Base-by-base conservation (phyloP, 1,140 invertebrate genomes). In the Coboldia fuscipes region DNA sequence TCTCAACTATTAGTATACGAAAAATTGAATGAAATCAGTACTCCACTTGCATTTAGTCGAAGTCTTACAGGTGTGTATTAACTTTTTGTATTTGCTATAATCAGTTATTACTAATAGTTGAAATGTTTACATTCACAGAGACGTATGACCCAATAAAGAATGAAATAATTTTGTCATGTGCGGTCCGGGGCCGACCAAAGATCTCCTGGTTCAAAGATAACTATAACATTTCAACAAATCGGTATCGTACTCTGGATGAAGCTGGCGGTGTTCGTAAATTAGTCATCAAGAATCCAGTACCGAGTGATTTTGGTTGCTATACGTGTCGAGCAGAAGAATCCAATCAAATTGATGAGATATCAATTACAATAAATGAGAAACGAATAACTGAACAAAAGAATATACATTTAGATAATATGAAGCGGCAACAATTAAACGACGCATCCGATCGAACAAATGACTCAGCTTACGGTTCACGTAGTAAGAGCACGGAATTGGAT, bases 131-230 rank as follows among this genome's bases (percentile, higher is more conserved):
- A 31, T 31, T 31, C 28, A 61, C 53, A 61, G 70, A 60, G 41
- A 46, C 46, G 19, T 61, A 51, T 36, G 51, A 50, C 44, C 44
- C 43, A 7, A 41, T 42, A 10, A 44, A 47, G 10, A 64, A 72
- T 43, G 66, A 73, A 45, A 50, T 75, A 18, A 50, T 62, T 10
- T 47, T 80, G 21, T 69, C 75, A 43, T 76, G 73, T 39, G 54
- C 61, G 33, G 58, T 77, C 2, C 59, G 60, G 33, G 67, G 65
- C 23, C 53, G 64, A 37, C 68, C 74, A 10, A 57, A 47, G 15
- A 56, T 79, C 17, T 65, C 64, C 15, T 81, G 75, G 75, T 48
- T 67, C 33, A 74, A 72, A 40, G 66, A 76, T 41, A 65, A 65
- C 22, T 45, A 48, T 33, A 49, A 58, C 30, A 48, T 67, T 20